Base-by-base conservation (phyloP, 2,888 invertebrate genomes). In the Drosophila yooni region DNA sequence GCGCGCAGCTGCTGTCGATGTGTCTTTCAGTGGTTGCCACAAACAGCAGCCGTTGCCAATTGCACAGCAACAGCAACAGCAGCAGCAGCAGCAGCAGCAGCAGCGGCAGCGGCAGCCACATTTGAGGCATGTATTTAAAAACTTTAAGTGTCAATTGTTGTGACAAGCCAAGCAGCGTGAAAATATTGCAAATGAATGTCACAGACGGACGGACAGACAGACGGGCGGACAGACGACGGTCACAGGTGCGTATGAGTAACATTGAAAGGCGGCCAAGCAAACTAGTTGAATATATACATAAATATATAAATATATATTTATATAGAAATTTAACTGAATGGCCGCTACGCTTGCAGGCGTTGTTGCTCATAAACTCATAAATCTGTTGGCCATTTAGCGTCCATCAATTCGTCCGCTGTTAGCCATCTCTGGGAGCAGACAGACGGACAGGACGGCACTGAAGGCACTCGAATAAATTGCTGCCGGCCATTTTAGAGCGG, bases 71-170 rank as follows among this genome's bases (percentile, higher is more conserved):
- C 60, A 57, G 40, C 59, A 34, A 29, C 75, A 57, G n/a, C 48
- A 40, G 51, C 48, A 46, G n/a, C 61, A 27, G 34, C 48, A 46
- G 64, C 56, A n/a, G 43, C 64, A 29, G 34, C 62, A 52, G 63
- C 53, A 51, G 38, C 25, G 0, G 3, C 53, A 53, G 27, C 7
- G 10, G 57, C 36, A 38, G 54, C 56, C 36, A 59, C 61, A 66
- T 65, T 74, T 79, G 77, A 79, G 77, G 77, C 73, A 82, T 74
- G 73, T 82, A 82, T 88, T 79, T 76, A 79, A 89, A 88, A 85
- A 85, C 90, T 82, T 80, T 65, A 88, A 90, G 90, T 90, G 88
- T 90, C 88, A 88, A 88, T 88, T 90, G 88, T 88, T 86, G 89
- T 88, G 88, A 88, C 90, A 89, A 85, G 70, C 84, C 76, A 76